phyloP scores from a whole-genome alignment of 1,140 invertebrate species.

The Orchestia grillus region DNA sequence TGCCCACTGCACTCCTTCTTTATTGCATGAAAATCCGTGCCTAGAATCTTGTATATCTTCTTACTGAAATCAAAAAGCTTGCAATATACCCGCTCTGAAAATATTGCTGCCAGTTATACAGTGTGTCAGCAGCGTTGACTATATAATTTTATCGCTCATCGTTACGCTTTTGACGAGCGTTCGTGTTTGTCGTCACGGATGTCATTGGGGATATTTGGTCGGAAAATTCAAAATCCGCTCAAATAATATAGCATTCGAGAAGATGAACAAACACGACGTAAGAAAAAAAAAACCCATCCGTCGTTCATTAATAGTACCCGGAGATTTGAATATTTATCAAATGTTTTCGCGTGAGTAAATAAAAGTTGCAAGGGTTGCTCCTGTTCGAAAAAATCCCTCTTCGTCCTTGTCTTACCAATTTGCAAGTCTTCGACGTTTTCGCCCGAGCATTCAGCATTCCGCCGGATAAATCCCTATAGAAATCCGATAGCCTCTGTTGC shows the following conservation, averaged over 20 bases:
- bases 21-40: neutral
- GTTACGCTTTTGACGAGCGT: neutral
- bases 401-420: slow-evolving; percentile 15
- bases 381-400: neutral
- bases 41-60: neutral
- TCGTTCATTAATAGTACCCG: neutral
- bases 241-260: neutral
- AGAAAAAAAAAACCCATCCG: neutral
- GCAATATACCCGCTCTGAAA: neutral
- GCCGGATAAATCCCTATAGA: slow-evolving; percentile 42
- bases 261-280: neutral
- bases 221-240: neutral
- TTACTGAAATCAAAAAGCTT: neutral
- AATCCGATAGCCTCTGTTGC: slow-evolving; percentile 33
- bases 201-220: neutral
- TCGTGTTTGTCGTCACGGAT: neutral
- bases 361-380: neutral
- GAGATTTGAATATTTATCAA: neutral
- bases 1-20: neutral
- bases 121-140: too few species aligned
- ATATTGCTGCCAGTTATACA: neutral
- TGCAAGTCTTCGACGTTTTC: slow-evolving; percentile 25
- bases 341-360: neutral
- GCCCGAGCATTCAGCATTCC: neutral
- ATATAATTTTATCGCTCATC: neutral